These are phyloP conservation scores for Menidia menidia DNA, from an alignment of 2,797 vertebrate genomes.

Conservation along the genomic window DNA sequence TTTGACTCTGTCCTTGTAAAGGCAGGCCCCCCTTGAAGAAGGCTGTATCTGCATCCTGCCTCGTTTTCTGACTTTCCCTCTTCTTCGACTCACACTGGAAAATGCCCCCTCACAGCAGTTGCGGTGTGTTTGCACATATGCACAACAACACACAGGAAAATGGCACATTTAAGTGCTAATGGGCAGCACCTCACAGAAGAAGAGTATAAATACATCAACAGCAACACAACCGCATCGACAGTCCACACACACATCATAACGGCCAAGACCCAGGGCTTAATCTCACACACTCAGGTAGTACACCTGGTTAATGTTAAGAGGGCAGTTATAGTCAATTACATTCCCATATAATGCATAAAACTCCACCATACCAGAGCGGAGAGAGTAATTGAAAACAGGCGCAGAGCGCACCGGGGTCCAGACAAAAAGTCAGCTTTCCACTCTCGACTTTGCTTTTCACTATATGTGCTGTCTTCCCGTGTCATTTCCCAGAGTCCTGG, in stretches of 20 bases:
- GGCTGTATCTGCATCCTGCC: conserved; percentile 71
- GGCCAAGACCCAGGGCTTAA: conserved; percentile 78
- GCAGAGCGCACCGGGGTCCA: conserved; percentile 62
- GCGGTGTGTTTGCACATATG: neutral
- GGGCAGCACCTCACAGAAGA: conserved; percentile 67
- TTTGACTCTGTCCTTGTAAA: conserved; percentile 81
- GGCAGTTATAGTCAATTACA: conserved; percentile 87
- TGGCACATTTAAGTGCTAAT: conserved; percentile 71
- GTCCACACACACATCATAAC: conserved; percentile 62
- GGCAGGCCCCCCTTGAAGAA: conserved; percentile 67
- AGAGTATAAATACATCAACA: conserved; percentile 79
- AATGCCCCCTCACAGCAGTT: conserved; percentile 25
- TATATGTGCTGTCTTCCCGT: conserved; percentile 47
- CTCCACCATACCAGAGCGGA: conserved; percentile 76
- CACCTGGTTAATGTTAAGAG: conserved; percentile 87
- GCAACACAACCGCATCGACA: conserved; percentile 56
- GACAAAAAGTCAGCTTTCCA: conserved; percentile 80
- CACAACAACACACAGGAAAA: conserved; percentile 35
- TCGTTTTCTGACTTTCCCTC: conserved; percentile 53
- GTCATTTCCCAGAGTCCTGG: conserved; percentile 47
- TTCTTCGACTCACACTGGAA: conserved; percentile 41
- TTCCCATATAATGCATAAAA: conserved; percentile 85
- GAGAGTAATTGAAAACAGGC: conserved; percentile 85
- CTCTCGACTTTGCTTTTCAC: conserved; percentile 66
- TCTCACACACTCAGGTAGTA: conserved; percentile 82